A percentile compares a stretch with the other conserved stretches of the same genome.
Evolutionary conservation across 2,888 invertebrate species (phyloP).

Genomic region (Nomada fucata): DNA sequence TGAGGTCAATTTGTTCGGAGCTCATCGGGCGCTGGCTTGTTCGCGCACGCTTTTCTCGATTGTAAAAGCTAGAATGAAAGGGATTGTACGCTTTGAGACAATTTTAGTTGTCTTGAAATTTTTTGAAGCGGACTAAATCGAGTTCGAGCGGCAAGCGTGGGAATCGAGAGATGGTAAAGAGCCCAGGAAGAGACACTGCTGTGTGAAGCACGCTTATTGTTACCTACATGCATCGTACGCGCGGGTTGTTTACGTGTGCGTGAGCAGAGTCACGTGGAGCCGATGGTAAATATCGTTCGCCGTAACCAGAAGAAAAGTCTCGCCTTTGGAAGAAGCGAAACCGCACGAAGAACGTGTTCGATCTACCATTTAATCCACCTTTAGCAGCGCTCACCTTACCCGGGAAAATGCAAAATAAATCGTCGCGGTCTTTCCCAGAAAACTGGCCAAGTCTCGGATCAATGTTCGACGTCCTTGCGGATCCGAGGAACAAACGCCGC

Average conservation of each 20-base stretch:
- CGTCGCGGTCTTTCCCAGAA: background rate
- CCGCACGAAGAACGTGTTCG: background rate
- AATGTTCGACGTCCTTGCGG: background rate
- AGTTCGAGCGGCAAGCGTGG: slow-evolving; percentile 50
- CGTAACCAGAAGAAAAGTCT: background rate
- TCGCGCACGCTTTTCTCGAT: background rate
- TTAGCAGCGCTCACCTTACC: background rate
- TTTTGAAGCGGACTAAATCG: background rate
- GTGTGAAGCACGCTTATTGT: slow-evolving; percentile 39
- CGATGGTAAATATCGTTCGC: slow-evolving; percentile 17
- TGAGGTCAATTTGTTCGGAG: slow-evolving; percentile 68
- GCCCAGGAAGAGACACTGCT: slow-evolving; percentile 43
- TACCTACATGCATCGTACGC: slow-evolving; percentile 6
- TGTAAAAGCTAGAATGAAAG: background rate
- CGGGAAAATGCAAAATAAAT: background rate
- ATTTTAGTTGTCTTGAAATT: background rate
- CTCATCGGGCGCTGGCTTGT: slow-evolving; percentile 42
- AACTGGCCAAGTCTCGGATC: background rate
- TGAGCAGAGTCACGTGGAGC: slow-evolving; percentile 33
- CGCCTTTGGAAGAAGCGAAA: slow-evolving; percentile 3
- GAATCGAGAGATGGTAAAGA: slow-evolving; percentile 53
- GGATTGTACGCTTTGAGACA: background rate
- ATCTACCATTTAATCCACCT: background rate
- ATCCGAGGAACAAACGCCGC: background rate
- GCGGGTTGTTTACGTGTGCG: slow-evolving; percentile 19